phyloP scores from a whole-genome alignment of 2,888 invertebrate genomes.

The Hyposoter didymator region DNA sequence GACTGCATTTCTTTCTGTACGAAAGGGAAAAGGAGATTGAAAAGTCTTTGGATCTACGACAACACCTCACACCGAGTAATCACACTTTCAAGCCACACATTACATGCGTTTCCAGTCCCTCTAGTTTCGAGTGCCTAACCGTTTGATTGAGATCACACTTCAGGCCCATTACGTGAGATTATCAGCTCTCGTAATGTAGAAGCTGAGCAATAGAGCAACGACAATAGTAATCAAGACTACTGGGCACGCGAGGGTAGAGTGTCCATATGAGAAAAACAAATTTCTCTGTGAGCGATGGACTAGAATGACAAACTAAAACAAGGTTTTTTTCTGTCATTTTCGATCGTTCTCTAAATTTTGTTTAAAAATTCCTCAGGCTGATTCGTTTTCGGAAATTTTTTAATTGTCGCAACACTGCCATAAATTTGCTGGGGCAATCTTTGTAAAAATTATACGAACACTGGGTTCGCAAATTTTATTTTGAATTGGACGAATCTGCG shows the following conservation, averaged over 20 bases:
- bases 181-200: conserved; percentile 49
- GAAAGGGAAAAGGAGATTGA: not conserved
- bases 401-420: too few species aligned
- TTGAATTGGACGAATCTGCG: not conserved
- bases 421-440: too few species aligned
- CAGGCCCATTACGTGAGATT: conserved; percentile 62
- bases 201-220: conserved; percentile 4
- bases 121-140: conserved; percentile 36
- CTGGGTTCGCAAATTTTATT: too few species aligned
- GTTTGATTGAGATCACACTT: conserved; percentile 64
- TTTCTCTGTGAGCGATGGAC: not conserved
- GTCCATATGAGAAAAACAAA: not conserved
- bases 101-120: not conserved
- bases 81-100: not conserved
- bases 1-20: not conserved
- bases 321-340: not conserved
- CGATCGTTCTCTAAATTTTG: not conserved
- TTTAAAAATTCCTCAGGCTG: not conserved
- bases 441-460: too few species aligned
- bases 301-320: not conserved
- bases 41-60: not conserved
- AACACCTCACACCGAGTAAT: not conserved
- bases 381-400: not conserved
- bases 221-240: conserved; percentile 26
- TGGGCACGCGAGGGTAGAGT: conserved; percentile 9